Base-by-base conservation (phyloP, 2,888 invertebrate species). In the Nemotelus pantherinus region DNA sequence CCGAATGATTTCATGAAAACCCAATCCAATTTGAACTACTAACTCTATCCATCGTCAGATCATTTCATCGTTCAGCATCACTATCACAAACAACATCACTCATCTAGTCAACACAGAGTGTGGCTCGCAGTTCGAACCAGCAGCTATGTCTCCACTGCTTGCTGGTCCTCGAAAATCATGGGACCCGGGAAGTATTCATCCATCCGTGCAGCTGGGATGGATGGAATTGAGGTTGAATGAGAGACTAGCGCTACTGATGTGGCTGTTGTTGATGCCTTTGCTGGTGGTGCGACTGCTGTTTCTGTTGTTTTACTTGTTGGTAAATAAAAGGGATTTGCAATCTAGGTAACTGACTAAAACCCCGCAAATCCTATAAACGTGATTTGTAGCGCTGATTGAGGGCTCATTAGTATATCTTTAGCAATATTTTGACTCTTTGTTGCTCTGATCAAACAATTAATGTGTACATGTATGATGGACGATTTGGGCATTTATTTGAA, bases 341-440 rank as follows among this genome's bases (percentile, higher is more conserved):
- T 60, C 48, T 74, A 77, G 77, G 77, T 68, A 77, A 77, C 64
- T 70, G 77, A 71, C 77, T 77, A 78, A 79, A 80, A 79, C 77
- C 63, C 44, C 74, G 77, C 77, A 81, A 82, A 82, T 82, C 82
- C 82, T 78, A 78, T 79, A 81, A 82, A 82, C 82, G 82, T 82
- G 82, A 82, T 82, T 82, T 82, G 79, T 80, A 78, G 77, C 80
- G 77, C 71, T 81, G 79, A 80, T 80, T 77, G 81, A 80, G 79
- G 82, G 79, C 82, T 82, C 82, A 80, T 81, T 82, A 80, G 80
- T 74, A 74, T 77, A 57, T 55, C 64, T 60, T 74, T 55, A 9
- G 10, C 55, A 41, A 53, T 53, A 53, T 70, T 55, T 70, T 70
- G 70, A 70, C 53, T 68, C 65, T 57, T 25, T 6, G 58, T 58